A percentile compares a stretch with the other conserved stretches of the same genome.
Conservation (phyloP, 2,113 vertebrate species). For the Chamaetylas fuelleborni region DNA sequence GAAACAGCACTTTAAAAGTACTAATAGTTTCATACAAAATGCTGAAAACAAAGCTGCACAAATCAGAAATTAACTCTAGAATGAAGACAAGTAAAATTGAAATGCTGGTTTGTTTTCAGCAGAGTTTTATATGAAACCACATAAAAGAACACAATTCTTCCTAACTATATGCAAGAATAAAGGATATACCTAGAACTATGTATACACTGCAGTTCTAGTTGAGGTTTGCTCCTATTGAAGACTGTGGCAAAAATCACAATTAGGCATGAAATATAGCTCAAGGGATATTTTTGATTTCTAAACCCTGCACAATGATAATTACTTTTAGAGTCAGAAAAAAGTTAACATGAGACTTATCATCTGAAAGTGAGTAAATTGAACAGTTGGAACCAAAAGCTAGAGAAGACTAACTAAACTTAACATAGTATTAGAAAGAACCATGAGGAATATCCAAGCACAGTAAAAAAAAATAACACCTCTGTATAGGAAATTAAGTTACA, state of each 20-base stretch:
- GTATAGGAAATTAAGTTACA: neutral
- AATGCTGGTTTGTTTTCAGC: neutral
- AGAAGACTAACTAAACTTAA: neutral
- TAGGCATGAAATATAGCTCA: neutral
- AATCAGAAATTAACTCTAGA: neutral
- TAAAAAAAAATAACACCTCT: neutral
- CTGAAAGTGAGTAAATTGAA: neutral
- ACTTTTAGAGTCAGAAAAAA: neutral
- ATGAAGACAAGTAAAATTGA: neutral
- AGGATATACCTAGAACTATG: neutral
- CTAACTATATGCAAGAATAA: neutral
- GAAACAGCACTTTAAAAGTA: neutral
- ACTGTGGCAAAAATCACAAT: neutral
- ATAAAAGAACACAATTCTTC: neutral
- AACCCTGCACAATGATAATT: neutral
- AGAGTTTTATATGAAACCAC: neutral
- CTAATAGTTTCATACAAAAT: neutral
- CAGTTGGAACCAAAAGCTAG: neutral
- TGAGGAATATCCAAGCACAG: neutral
- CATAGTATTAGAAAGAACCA: neutral
- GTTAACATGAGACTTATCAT: neutral
- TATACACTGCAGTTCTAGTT: neutral
- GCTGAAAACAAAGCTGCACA: neutral
- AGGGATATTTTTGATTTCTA: neutral
- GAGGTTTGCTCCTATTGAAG: neutral